These are phyloP conservation scores for Halcyon senegalensis DNA, from an alignment of 2,113 vertebrate genomes.

Conservation along the genomic window DNA sequence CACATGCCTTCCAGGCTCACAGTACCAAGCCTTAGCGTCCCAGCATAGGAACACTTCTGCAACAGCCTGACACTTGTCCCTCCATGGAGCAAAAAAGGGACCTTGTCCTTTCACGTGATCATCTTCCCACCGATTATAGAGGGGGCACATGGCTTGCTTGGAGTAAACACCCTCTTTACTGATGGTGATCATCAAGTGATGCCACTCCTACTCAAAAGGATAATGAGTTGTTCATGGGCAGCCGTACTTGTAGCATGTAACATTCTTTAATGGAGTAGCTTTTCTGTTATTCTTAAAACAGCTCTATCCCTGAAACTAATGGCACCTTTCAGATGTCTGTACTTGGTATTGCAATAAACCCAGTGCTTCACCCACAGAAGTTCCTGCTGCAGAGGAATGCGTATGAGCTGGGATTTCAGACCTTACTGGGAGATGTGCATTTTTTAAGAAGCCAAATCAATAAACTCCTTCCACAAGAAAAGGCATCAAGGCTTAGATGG, in stretches of 20 bases:
- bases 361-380: neutral
- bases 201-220: neutral
- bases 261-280: neutral
- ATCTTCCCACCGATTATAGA: neutral
- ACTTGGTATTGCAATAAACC: neutral
- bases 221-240: neutral
- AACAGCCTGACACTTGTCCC: rapidly evolving
- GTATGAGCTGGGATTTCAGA: neutral
- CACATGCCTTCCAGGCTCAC: neutral
- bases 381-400: neutral
- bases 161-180: neutral
- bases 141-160: neutral
- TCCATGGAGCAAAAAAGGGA: neutral
- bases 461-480: neutral
- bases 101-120: neutral
- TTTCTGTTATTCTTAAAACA: neutral
- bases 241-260: neutral
- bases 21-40: neutral
- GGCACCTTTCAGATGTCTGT: neutral
- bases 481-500: neutral
- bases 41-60: neutral
- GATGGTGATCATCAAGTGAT: neutral
- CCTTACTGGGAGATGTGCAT: neutral
- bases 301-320: neutral
- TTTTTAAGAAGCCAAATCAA: neutral